These are phyloP conservation scores for Catharus ustulatus DNA, from an alignment of 2,797 vertebrate species.

Conservation along the genomic window DNA sequence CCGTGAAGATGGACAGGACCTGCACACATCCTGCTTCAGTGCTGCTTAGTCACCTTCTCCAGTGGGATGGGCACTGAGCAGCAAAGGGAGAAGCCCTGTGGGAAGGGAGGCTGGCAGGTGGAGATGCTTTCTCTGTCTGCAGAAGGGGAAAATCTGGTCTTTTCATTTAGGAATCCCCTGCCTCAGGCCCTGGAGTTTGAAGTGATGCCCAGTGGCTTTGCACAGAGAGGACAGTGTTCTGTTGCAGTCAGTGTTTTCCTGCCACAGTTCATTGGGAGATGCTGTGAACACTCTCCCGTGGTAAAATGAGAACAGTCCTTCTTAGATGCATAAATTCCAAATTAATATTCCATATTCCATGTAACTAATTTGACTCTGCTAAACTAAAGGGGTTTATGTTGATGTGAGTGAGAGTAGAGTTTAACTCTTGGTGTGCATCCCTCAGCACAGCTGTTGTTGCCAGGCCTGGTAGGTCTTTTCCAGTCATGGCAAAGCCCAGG, in stretches of 20 bases:
- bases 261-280: not conserved
- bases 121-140: not conserved
- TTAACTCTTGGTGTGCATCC: not conserved
- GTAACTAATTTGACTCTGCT: not conserved
- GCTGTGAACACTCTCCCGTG: accelerated
- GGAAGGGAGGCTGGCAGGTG: not conserved
- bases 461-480: not conserved
- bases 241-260: not conserved
- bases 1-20: not conserved
- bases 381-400: not conserved
- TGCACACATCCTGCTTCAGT: not conserved
- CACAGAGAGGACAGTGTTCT: not conserved
- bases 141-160: not conserved
- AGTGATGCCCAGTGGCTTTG: not conserved
- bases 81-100: not conserved
- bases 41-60: not conserved
- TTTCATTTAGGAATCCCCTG: slow-evolving; percentile 9
- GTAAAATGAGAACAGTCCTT: not conserved
- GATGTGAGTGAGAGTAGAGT: not conserved
- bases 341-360: not conserved
- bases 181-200: not conserved
- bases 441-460: not conserved
- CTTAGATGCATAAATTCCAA: not conserved
- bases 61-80: not conserved
- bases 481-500: slow-evolving; percentile 1